phyloP scores from a whole-genome alignment of 2,888 invertebrate species.

The Dryocosmus kuriphilus region DNA sequence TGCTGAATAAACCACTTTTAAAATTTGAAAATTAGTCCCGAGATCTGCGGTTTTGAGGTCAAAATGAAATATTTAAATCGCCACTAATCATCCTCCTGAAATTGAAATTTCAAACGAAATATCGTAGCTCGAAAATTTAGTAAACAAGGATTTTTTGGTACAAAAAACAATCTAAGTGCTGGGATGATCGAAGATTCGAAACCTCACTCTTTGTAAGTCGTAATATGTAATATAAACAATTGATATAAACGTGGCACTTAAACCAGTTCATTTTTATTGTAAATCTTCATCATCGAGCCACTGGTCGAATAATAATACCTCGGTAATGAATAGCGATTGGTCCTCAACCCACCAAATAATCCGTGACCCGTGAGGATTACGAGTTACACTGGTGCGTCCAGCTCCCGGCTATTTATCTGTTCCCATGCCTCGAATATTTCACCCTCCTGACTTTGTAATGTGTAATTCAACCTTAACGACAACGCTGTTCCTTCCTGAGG shows the following conservation, averaged over 20 bases:
- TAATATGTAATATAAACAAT: neutral
- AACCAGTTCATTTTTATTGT: neutral
- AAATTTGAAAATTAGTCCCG: no score
- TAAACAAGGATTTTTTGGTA: no score
- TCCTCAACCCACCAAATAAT: constrained; percentile 64
- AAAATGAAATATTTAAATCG: no score
- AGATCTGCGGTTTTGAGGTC: no score
- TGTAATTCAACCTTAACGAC: neutral
- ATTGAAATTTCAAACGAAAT: no score
- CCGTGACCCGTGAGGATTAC: constrained; percentile 61
- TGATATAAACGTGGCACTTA: neutral
- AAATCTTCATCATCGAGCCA: neutral
- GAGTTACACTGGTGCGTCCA: constrained; percentile 42
- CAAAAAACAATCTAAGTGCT: no score
- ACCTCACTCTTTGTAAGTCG: no score
- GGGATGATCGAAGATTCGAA: no score
- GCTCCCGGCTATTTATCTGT: constrained; percentile 11
- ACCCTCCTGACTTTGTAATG: constrained; percentile 13
- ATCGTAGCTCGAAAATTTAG: no score
- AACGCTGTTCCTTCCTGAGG: neutral
- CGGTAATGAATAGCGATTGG: constrained; percentile 65
- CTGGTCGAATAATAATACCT: constrained; percentile 65
- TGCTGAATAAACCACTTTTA: no score
- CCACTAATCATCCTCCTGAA: no score
- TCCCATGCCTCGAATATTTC: neutral